phyloP scores from a whole-genome alignment of 2,888 invertebrate genomes.

The Phymatocera aterrima region DNA sequence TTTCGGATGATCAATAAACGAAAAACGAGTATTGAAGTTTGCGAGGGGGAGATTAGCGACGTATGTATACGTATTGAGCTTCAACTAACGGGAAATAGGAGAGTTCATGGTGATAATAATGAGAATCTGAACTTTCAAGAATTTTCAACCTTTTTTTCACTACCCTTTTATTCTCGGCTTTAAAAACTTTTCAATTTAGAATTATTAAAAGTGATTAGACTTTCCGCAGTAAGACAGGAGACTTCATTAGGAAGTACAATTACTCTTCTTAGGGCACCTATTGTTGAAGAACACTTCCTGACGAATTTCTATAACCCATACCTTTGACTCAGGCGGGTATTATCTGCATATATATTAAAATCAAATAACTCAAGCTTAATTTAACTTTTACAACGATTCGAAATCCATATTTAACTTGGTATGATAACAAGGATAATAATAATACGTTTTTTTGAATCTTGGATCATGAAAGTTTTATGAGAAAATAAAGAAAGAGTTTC shows the following conservation, averaged over 20 bases:
- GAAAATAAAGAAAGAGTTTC: not conserved
- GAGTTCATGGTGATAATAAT: slow-evolving; percentile 2
- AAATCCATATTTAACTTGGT: not conserved
- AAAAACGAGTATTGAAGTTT: not conserved
- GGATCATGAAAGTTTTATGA: not conserved
- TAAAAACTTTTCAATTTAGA: not conserved
- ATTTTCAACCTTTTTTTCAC: not conserved
- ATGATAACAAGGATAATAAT: not conserved
- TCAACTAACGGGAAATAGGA: not conserved
- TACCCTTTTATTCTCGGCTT: not conserved
- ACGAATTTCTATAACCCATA: not conserved
- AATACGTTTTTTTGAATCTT: not conserved
- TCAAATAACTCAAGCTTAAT: not conserved
- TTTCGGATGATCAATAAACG: slow-evolving; percentile 5
- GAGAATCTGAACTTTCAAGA: slow-evolving; percentile 6
- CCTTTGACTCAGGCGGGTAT: not conserved
- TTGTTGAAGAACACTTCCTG: not conserved
- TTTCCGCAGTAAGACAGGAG: not conserved
- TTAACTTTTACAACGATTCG: not conserved
- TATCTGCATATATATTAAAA: slow-evolving; percentile 2
- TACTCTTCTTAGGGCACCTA: not conserved
- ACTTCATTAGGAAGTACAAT: slow-evolving; percentile 3
- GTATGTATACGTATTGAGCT: not conserved
- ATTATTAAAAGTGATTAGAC: not conserved
- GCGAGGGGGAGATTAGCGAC: not conserved